Evolutionary conservation across 2,113 vertebrate genomes (phyloP).

Genomic region (Percopsis transmontana): DNA sequence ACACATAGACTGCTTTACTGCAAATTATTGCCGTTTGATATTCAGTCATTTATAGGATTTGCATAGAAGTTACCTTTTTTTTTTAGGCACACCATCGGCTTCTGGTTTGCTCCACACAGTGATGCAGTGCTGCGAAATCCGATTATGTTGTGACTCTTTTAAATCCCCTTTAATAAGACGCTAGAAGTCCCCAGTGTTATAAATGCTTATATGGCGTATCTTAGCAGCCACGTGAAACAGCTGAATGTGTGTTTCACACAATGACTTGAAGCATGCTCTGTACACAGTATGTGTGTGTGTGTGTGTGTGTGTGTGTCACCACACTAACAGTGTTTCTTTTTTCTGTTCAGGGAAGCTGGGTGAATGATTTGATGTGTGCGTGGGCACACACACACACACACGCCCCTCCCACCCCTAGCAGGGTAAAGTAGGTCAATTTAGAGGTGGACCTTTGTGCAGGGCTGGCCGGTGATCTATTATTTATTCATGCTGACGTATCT

Average conservation of each 20-base stretch:
- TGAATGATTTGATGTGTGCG: not conserved
- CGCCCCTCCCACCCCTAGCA: not conserved
- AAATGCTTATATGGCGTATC: constrained; percentile 5
- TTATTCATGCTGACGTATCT: constrained; percentile 64
- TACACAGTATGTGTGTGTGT: not conserved
- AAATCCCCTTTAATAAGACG: constrained; percentile 55
- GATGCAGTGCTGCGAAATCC: constrained; percentile 44
- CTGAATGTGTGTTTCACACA: not conserved
- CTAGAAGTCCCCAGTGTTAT: constrained; percentile 31
- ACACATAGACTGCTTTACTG: constrained; percentile 30
- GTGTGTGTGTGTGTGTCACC: not conserved
- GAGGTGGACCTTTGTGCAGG: constrained; percentile 57
- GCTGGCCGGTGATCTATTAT: constrained; percentile 41
- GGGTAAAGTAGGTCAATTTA: constrained; percentile 43
- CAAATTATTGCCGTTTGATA: constrained; percentile 56
- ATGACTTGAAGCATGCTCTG: not conserved
- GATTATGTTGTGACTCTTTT: constrained; percentile 40
- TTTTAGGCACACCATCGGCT: constrained; percentile 41
- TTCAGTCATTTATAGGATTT: constrained; percentile 59
- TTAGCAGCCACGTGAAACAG: constrained; percentile 6
- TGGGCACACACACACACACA: not conserved
- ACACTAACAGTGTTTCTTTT: too few species aligned
- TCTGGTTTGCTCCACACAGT: constrained; percentile 41
- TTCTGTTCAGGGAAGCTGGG: too few species aligned
- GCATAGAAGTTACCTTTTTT: constrained; percentile 39